These are phyloP conservation scores for Cassiopea xamachana DNA, from an alignment of 30 jellyfish, hydroid and myxozoan species.

Conservation along the genomic window DNA sequence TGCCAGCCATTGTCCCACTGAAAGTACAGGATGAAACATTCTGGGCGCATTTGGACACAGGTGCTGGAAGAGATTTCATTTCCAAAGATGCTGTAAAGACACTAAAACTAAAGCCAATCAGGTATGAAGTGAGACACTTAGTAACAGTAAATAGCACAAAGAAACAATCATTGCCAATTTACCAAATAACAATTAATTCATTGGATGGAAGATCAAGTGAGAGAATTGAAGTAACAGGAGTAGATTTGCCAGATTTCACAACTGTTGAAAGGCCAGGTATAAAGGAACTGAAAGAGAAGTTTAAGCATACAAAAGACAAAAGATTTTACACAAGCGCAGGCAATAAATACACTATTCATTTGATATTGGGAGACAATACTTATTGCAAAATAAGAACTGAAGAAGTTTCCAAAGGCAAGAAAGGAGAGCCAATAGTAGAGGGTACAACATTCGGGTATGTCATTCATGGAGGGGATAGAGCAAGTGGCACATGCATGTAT, in stretches of 20 bases:
- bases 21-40: conserved; percentile 29
- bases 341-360: conserved; percentile 23
- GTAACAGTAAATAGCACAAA: conserved; percentile 42
- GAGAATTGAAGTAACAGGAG: conserved; percentile 63
- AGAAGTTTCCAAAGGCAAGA: conserved; percentile 33
- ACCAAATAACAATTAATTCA: conserved; percentile 24
- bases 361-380: conserved; percentile 50
- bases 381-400: conserved; percentile 52
- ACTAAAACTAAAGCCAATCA: conserved; percentile 14
- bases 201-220: conserved; percentile 59
- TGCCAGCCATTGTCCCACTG: conserved; percentile 50
- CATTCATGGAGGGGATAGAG: conserved; percentile 21
- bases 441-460: conserved; percentile 50
- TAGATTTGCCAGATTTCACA: conserved; percentile 52
- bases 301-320: conserved; percentile 48
- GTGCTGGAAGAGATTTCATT: conserved; percentile 58
- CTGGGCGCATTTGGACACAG: conserved; percentile 66
- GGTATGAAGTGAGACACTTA: neutral
- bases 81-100: conserved; percentile 56
- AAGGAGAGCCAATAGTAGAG: conserved; percentile 63
- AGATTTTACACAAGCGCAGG: conserved; percentile 30
- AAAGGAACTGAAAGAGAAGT: conserved; percentile 57
- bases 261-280: conserved; percentile 58
- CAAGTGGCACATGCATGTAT: conserved; percentile 45
- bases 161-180: conserved; percentile 47